Evolutionary conservation across 1,140 invertebrate genomes (phyloP).

Genomic region (Anadara kagoshimensis): DNA sequence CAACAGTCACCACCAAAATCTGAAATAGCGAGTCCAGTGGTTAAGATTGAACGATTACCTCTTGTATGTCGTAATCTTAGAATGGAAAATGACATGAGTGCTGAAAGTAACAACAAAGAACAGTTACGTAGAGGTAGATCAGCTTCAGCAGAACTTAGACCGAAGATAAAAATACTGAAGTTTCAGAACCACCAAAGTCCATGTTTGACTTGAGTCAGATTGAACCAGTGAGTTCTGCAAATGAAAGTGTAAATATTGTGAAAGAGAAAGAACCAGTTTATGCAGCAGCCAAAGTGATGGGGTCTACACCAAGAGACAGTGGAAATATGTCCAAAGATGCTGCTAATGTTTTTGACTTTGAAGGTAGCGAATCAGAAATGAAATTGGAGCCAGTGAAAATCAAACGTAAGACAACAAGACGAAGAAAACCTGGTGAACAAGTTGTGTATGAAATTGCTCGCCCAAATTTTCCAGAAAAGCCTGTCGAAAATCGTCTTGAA

Average conservation of each 20-base stretch:
- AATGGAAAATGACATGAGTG: slow-evolving; percentile 2
- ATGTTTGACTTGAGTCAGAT: too few relatives aligned
- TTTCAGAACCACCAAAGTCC: too few relatives aligned
- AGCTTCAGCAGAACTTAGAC: too few relatives aligned
- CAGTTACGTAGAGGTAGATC: neutral
- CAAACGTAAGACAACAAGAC: slow-evolving; percentile 17
- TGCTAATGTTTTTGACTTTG: slow-evolving; percentile 54
- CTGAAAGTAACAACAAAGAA: neutral
- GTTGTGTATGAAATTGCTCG: too few relatives aligned
- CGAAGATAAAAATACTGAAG: too few relatives aligned
- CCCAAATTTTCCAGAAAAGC: too few relatives aligned
- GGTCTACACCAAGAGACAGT: neutral
- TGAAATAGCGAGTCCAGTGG: slow-evolving; percentile 52
- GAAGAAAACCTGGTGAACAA: slow-evolving; percentile 23
- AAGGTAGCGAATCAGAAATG: slow-evolving; percentile 43
- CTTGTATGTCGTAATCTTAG: slow-evolving; percentile 13
- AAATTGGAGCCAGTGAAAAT: slow-evolving; percentile 18
- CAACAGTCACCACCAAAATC: slow-evolving; percentile 49
- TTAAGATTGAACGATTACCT: slow-evolving; percentile 60
- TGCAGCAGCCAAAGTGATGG: too few relatives aligned
- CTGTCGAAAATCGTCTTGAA: too few relatives aligned
- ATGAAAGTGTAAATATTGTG: too few relatives aligned
- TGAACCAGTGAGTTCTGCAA: too few relatives aligned
- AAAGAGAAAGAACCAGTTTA: too few relatives aligned
- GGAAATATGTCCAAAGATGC: slow-evolving; percentile 6